Evolutionary conservation across 1,140 invertebrate genomes (phyloP).

Genomic region (Wasmannia auropunctata): DNA sequence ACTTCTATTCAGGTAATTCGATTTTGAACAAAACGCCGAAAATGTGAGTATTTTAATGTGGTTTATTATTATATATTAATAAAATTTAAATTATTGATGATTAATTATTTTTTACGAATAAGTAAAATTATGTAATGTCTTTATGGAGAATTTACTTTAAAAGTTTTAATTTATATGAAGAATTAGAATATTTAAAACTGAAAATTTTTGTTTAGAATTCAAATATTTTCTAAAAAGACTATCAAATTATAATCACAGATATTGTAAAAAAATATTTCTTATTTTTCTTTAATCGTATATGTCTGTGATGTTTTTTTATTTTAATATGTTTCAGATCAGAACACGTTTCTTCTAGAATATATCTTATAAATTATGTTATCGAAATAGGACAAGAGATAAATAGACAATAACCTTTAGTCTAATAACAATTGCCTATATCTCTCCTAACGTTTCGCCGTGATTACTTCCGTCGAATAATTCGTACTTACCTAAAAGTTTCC

Average conservation of each 20-base stretch:
- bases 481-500: conserved; percentile 62
- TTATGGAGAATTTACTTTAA: neutral
- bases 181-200: neutral
- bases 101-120: neutral
- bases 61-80: neutral
- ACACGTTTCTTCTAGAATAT: neutral
- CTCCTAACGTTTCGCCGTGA: neutral
- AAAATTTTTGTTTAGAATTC: neutral
- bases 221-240: neutral
- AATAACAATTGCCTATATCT: conserved; percentile 2
- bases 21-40: neutral
- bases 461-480: neutral
- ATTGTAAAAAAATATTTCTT: neutral
- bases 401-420: neutral
- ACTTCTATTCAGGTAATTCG: neutral
- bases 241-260: too few species aligned
- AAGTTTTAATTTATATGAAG: neutral
- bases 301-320: neutral
- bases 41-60: neutral
- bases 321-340: neutral
- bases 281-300: neutral
- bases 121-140: neutral
- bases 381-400: neutral
- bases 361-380: too few species aligned
- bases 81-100: neutral